These are phyloP conservation scores for Cantharis lateralis DNA, from an alignment of 2,888 invertebrate species.

Conservation along the genomic window DNA sequence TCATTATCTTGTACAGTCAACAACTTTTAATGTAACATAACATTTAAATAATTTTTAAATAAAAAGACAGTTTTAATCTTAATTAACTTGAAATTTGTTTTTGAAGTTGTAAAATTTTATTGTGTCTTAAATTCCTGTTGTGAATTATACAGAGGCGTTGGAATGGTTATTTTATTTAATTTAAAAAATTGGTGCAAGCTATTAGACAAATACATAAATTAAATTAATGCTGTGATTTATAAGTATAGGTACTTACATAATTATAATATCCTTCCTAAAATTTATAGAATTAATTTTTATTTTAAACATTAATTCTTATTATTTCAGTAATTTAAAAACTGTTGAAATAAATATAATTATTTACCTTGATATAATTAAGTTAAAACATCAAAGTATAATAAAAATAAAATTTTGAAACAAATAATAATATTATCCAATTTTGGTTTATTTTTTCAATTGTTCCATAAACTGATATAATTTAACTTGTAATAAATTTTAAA, in stretches of 20 bases:
- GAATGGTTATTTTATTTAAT: neutral
- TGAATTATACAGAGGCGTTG: neutral
- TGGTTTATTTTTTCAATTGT: too few species aligned
- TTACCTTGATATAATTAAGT: too few species aligned
- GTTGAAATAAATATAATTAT: too few species aligned
- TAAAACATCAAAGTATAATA: too few species aligned
- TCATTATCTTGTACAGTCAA: conserved; percentile 6
- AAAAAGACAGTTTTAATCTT: neutral
- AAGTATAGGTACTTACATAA: neutral
- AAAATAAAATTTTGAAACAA: too few species aligned
- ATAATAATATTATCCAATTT: too few species aligned
- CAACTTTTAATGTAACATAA: neutral
- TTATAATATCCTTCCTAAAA: neutral
- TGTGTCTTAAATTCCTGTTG: neutral
- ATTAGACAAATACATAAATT: neutral
- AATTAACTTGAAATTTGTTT: neutral
- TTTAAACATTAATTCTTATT: too few species aligned
- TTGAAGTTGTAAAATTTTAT: neutral
- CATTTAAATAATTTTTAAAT: neutral
- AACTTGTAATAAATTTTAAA: too few species aligned
- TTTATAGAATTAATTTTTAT: neutral
- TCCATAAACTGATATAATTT: too few species aligned
- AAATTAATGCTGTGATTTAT: neutral
- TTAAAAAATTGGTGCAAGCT: neutral
- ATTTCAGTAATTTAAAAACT: neutral